These are phyloP conservation scores for Phengaris alcon DNA, from an alignment of 2,888 invertebrate species.

Conservation along the genomic window DNA sequence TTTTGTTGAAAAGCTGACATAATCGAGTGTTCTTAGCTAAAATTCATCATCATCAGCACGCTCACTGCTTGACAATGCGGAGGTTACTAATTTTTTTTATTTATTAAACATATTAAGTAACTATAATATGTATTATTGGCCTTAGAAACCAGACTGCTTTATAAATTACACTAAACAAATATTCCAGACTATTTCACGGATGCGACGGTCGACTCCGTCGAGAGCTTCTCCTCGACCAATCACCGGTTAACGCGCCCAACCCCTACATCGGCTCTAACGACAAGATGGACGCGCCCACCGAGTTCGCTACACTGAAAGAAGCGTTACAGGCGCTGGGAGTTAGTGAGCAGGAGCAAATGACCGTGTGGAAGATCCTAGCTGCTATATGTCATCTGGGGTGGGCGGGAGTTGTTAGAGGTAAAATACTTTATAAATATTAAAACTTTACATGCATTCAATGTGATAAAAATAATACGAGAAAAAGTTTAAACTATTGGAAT, in stretches of 20 bases:
- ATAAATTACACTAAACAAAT: not conserved
- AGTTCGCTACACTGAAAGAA: slow-evolving; percentile 88
- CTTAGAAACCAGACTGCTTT: too few relatives aligned
- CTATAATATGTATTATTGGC: too few relatives aligned
- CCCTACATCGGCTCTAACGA: slow-evolving; percentile 88
- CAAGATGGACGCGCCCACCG: slow-evolving; percentile 89
- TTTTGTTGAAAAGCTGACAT: too few relatives aligned
- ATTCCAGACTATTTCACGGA: slow-evolving; percentile 87
- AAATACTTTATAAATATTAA: not conserved
- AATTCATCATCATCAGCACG: too few relatives aligned
- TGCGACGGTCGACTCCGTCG: slow-evolving; percentile 89
- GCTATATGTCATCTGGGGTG: slow-evolving; percentile 96
- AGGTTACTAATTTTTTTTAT: too few relatives aligned
- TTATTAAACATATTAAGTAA: too few relatives aligned
- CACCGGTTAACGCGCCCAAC: slow-evolving; percentile 76
- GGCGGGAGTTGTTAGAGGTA: slow-evolving; percentile 89
- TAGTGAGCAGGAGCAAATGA: slow-evolving; percentile 87
- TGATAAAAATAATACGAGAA: too few relatives aligned
- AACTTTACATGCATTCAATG: too few relatives aligned
- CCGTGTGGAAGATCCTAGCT: slow-evolving; percentile 92
- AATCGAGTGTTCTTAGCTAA: too few relatives aligned
- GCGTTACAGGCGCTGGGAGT: slow-evolving; percentile 88
- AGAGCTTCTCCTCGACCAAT: slow-evolving; percentile 88
- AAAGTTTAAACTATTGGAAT: too few relatives aligned
- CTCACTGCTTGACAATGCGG: too few relatives aligned